Evolutionary conservation across 2,797 vertebrate species (phyloP), one percentile per base, ranked within the genome.

Genomic region (Acanthornis magna): DNA sequence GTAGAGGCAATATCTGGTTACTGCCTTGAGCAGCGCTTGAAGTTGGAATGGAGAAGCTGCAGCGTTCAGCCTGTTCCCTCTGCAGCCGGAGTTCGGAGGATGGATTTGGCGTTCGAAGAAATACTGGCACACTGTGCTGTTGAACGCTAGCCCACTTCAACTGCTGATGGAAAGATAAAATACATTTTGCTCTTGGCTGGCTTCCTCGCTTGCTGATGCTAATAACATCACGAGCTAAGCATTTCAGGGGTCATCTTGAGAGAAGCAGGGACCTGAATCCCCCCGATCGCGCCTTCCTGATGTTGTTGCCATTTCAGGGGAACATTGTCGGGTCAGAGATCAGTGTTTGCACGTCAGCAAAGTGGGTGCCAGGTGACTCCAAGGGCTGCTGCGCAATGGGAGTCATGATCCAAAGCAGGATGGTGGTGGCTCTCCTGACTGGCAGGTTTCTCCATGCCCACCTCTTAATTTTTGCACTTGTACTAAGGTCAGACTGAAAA

Each of bases 181-280:
- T 45, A 50, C 77, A 4, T 73, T 90, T 93, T 85, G 85, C 90
- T 96, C 80, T 96, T 95, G 94, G 94, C 96, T 93, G 84, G 40
- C 27, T 95, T 95, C 80, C 95, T 94, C 73, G 73, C 91, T 81
- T 84, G 90, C 93, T 89, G 90, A 76, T 94, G 92, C 88, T 93
- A 73, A 47, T 84, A 91, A 60, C 89, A 87, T 93, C 67, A 87
- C 11, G 2, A 89, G 77, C 90, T 95, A 79, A 95, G 92, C 38
- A 0, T 94, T 92, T 87, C 81, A 87, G 78, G 88, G 92, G 94
- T 96, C 93, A 94, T 94, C 86, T 95, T 96, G 95, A 94, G 80
- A 76, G 86, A 72, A 85, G 47, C 23, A 40, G 77, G 85, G 55
- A 76, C 55, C 67, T 87, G 67, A 90, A 55, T 42, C 60, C 51